Conservation (phyloP, 2,113 vertebrate species). For the Naja naja region DNA sequence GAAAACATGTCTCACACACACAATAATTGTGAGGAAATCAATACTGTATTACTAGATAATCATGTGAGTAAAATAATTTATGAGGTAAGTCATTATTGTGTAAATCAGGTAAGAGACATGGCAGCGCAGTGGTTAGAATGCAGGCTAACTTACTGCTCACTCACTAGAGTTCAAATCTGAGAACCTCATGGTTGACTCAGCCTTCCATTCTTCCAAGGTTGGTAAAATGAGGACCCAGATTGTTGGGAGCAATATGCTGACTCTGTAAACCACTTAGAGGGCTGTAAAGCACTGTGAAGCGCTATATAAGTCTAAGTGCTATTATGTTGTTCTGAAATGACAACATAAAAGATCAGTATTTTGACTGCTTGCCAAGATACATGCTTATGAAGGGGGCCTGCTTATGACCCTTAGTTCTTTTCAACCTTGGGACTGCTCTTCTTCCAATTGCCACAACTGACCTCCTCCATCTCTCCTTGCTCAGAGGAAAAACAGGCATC, state of each 20-base stretch:
- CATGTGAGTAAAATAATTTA: rapidly evolving
- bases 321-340: not conserved
- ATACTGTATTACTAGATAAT: rapidly evolving
- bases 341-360: not conserved
- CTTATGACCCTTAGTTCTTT: not conserved
- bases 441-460: not conserved
- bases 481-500: not conserved
- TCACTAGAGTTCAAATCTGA: too few relatives aligned
- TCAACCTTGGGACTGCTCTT: not conserved
- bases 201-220: too few relatives aligned
- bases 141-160: too few relatives aligned
- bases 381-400: not conserved
- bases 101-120: too few relatives aligned
- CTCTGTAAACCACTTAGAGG: too few relatives aligned
- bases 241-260: too few relatives aligned
- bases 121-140: too few relatives aligned
- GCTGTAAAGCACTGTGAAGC: too few relatives aligned
- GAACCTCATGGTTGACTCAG: too few relatives aligned
- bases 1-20: rapidly evolving
- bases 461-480: too few relatives aligned
- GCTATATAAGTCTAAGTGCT: too few relatives aligned
- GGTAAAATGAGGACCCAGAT: too few relatives aligned
- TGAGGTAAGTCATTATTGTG: rapidly evolving
- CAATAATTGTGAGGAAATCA: rapidly evolving
- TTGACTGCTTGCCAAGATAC: not conserved